Percentiles rank a stretch among this genome's conserved stretches.
Conservation (phyloP, 2,888 invertebrate genomes). For the Colostygia pectinataria region DNA sequence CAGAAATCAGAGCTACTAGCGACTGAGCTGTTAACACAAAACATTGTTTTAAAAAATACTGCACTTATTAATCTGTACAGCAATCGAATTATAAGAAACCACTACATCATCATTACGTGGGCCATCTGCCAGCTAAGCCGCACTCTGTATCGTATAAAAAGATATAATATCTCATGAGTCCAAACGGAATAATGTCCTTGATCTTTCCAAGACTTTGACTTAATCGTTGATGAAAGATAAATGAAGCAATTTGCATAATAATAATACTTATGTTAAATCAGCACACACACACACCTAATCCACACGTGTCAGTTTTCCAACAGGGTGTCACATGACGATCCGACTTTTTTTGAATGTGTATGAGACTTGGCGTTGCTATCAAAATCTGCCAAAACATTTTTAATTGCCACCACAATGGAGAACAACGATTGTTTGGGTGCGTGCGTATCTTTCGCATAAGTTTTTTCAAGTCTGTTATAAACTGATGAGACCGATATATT, state of each 20-base stretch:
- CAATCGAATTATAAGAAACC: constrained; percentile 3
- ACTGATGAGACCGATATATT: constrained; percentile 1
- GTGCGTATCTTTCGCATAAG: no score
- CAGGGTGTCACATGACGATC: no score
- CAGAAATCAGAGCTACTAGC: no score
- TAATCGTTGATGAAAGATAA: constrained; percentile 47
- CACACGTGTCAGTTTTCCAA: not conserved
- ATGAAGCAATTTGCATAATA: constrained; percentile 44
- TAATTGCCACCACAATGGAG: no score
- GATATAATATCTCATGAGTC: constrained; percentile 18
- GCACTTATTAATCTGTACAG: not conserved
- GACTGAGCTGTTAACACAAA: no score
- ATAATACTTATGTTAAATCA: constrained; percentile 34
- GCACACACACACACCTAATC: constrained; percentile 10
- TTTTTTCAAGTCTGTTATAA: constrained; percentile 3
- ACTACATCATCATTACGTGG: constrained; percentile 16
- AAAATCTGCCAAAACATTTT: no score
- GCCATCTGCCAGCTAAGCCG: constrained; percentile 14
- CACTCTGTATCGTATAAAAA: constrained; percentile 9
- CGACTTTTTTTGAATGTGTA: no score
- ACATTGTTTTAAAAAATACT: not conserved
- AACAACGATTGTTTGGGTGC: no score
- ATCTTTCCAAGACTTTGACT: constrained; percentile 45
- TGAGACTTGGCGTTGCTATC: no score
- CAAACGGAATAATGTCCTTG: constrained; percentile 40